Conservation (phyloP, 2,113 vertebrate species). For the Brachyhypopomus occidentalis region DNA sequence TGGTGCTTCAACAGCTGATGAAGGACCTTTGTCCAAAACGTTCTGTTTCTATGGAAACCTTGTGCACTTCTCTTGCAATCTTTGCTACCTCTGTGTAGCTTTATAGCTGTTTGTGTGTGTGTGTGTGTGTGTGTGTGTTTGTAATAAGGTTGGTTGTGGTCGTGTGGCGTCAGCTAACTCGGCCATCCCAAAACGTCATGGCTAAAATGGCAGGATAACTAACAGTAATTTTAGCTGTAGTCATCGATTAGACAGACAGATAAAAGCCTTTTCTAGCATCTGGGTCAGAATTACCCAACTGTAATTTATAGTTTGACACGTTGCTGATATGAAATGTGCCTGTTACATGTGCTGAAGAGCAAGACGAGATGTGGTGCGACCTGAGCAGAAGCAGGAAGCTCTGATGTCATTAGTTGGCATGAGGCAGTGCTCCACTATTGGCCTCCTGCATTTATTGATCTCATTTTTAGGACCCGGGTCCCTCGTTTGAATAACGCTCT, state of each 20-base stretch:
- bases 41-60: too few relatives aligned
- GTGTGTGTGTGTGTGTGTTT: too few relatives aligned
- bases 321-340: not conserved
- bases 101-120: too few relatives aligned
- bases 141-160: too few relatives aligned
- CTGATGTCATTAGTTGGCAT: not conserved
- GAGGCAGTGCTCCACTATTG: not conserved
- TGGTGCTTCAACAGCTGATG: too few relatives aligned
- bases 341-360: constrained; percentile 20
- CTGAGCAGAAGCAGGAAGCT: not conserved
- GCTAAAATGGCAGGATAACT: not conserved
- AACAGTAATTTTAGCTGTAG: not conserved
- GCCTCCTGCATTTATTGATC: not conserved
- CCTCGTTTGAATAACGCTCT: not conserved
- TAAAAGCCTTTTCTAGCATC: not conserved
- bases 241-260: not conserved
- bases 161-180: too few relatives aligned
- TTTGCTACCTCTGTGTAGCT: too few relatives aligned
- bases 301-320: not conserved
- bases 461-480: not conserved
- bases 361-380: not conserved
- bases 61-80: too few relatives aligned
- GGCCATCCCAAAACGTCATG: too few relatives aligned
- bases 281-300: constrained; percentile 44
- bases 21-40: too few relatives aligned